Conservation (phyloP, 2,797 vertebrate species). For the Furcifer pardalis region DNA sequence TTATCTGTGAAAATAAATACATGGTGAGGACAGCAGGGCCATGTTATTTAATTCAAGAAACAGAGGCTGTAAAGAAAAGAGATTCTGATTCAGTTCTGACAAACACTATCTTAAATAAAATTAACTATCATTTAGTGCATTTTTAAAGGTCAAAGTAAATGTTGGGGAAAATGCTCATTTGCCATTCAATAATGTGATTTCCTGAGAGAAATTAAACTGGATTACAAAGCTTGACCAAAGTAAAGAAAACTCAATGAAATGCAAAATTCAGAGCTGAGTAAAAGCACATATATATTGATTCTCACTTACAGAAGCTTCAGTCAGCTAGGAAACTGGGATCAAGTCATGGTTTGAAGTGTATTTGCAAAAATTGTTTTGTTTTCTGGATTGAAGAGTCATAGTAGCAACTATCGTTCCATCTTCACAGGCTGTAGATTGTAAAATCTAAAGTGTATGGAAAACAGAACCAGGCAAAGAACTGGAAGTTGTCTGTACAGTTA, state of each 20-base stretch:
- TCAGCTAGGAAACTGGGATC: background rate
- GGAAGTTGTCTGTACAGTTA: background rate
- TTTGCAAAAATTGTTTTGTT: background rate
- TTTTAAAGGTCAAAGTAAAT: too few species aligned
- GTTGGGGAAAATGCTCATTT: too few species aligned
- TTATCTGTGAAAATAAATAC: background rate
- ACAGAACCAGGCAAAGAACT: background rate
- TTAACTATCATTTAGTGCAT: background rate
- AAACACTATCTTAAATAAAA: background rate
- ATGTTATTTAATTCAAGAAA: background rate
- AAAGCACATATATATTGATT: too few species aligned
- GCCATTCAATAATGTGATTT: too few species aligned
- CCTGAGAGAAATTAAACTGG: too few species aligned
- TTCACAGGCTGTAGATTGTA: too few species aligned
- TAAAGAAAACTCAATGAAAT: too few species aligned
- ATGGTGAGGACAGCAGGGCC: background rate
- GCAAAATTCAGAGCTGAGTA: too few species aligned
- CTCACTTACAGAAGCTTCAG: background rate
- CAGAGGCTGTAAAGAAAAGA: background rate
- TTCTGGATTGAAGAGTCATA: background rate
- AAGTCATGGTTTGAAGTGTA: background rate
- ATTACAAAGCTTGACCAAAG: too few species aligned
- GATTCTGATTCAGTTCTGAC: background rate
- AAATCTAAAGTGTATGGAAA: background rate
- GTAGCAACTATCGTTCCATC: background rate